Evolutionary conservation across 2,797 vertebrate genomes (phyloP), one percentile per base, ranked within the genome.

Genomic region (Rhinogobio ventralis): DNA sequence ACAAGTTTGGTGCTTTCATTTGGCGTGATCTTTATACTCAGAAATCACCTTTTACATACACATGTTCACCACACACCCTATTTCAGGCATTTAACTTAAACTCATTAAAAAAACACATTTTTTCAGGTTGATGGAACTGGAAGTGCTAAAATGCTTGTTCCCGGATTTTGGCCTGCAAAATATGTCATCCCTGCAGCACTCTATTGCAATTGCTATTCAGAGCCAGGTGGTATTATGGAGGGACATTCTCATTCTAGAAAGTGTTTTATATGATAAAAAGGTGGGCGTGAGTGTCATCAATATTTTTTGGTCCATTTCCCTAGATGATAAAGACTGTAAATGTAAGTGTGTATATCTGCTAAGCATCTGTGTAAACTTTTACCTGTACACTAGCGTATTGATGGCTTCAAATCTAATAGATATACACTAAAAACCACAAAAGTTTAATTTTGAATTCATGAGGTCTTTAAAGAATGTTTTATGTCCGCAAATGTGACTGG

Each of bases 381-480:
- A 20, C 2, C 30, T 36, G 19, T 11, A 67, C 64, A 36, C 8
- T 67, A 67, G 66, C 33, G 36, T 36, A 23, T 39, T 39, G 28
- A 33, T 75, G 10, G 8, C 57, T 45, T 79, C 5, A 30, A 46
- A 64, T 60, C 55, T 17, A 71, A 71, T 42, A 78, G n/a, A 60
- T 57, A 53, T 17, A 7, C 74, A 23, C 15, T 62, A 25, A 83
- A 55, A 36, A 51, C 14, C 15, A 15, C 39, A 28, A 36, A 49
- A 67, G 45, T 67, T 64, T 33, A 6, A 79, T 53, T 67, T 79
- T 66, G 17, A 67, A 49, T 62, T 33, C 42, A 19, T 19, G 7
- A 67, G 17, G 62, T 51, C 25, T 79, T 79, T n/a, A 49, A 67
- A 51, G 62, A 49, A 79, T 49, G 77, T 79, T 51, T 68, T 23